A percentile compares a stretch with the other conserved stretches of the same genome.
Conservation (phyloP, 2,113 vertebrate species). For the Saimiri boliviensis region DNA sequence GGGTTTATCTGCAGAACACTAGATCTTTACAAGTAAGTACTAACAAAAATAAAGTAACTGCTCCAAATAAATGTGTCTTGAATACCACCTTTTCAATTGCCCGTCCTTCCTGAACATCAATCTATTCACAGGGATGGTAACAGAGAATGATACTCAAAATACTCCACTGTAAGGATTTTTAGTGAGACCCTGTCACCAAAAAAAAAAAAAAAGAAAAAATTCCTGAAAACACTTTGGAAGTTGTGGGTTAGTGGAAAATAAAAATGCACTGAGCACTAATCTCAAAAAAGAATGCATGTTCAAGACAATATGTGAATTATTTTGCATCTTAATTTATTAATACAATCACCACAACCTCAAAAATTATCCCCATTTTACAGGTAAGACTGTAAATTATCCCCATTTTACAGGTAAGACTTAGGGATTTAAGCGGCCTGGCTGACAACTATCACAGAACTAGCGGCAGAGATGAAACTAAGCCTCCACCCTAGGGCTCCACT, state of each 20-base stretch:
- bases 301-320: not conserved
- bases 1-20: not conserved
- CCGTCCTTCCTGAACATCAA: not conserved
- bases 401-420: not conserved
- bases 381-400: not conserved
- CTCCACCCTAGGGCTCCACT: not conserved
- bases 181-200: not conserved
- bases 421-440: not conserved
- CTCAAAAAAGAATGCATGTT: not conserved
- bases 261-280: not conserved
- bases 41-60: constrained; percentile 20
- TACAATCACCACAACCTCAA: not conserved
- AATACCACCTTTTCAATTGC: constrained; percentile 17
- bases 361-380: not conserved
- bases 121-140: not conserved
- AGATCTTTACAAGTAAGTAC: not conserved
- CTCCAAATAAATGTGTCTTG: not conserved
- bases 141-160: not conserved
- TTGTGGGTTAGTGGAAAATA: not conserved
- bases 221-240: not conserved
- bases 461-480: not conserved
- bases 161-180: not conserved
- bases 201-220: not conserved
- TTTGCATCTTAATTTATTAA: not conserved
- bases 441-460: not conserved